phyloP scores from a whole-genome alignment of 2,113 vertebrate genomes.

The Chascanopsetta lugubris region DNA sequence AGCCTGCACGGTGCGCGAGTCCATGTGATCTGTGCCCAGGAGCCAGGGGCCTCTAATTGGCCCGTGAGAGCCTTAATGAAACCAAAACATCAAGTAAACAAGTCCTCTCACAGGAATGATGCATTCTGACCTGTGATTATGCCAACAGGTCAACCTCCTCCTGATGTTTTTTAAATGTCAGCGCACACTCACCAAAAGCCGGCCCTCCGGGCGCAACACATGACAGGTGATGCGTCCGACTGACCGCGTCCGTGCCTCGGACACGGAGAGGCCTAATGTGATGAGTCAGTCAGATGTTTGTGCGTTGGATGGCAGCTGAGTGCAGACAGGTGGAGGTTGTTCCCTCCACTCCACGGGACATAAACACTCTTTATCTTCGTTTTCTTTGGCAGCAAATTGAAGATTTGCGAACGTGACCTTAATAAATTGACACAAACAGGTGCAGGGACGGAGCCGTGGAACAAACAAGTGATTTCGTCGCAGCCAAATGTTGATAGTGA shows the following conservation, averaged over 20 bases:
- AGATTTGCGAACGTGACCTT: constrained; percentile 42
- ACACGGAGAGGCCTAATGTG: constrained; percentile 33
- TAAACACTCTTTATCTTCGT: constrained; percentile 38
- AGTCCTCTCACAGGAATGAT: not conserved
- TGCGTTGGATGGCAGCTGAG: constrained; percentile 36
- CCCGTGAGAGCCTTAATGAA: constrained; percentile 10
- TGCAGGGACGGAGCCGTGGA: constrained; percentile 11
- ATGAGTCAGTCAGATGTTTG: constrained; percentile 29
- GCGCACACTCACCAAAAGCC: not conserved
- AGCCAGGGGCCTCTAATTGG: constrained; percentile 13
- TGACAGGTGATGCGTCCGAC: constrained; percentile 8
- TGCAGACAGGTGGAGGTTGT: constrained; percentile 21
- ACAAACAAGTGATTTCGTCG: constrained; percentile 45
- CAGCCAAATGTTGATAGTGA: constrained; percentile 17
- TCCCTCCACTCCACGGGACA: constrained; percentile 19
- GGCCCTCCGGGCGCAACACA: not conserved
- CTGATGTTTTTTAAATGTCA: constrained; percentile 16
- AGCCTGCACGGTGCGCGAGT: not conserved
- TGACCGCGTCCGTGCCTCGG: constrained; percentile 1
- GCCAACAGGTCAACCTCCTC: not conserved
- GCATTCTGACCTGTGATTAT: constrained; percentile 19
- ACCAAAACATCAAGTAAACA: constrained; percentile 7
- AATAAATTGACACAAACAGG: constrained; percentile 40
- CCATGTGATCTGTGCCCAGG: not conserved
- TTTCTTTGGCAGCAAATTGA: constrained; percentile 49